Conservation (phyloP, 2,113 vertebrate species). For the Potamarius usumacintae region DNA sequence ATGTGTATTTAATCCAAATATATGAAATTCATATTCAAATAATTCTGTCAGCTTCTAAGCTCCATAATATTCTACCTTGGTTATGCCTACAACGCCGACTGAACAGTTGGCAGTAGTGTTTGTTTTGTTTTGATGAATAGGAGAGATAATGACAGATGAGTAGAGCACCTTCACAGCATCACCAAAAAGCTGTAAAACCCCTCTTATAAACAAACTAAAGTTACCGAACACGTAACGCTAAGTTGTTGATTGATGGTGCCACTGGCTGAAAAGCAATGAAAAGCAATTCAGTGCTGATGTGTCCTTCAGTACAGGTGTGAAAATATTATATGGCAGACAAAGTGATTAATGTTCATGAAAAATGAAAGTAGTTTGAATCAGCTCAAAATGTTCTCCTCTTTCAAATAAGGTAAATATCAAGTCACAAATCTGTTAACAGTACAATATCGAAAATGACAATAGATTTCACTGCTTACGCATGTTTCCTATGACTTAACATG, state of each 20-base stretch:
- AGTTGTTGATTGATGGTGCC: conserved; percentile 4
- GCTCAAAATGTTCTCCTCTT: background rate
- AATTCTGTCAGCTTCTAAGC: background rate
- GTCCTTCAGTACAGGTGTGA: conserved; percentile 4
- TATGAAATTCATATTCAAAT: background rate
- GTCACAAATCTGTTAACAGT: background rate
- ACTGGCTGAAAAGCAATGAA: background rate
- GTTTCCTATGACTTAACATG: background rate
- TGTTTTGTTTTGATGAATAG: conserved; percentile 26
- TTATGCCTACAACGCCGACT: background rate
- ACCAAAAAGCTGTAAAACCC: conserved; percentile 11
- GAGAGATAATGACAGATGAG: conserved; percentile 23
- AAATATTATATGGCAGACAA: background rate
- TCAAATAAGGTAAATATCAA: background rate
- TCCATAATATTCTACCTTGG: background rate
- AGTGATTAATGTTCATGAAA: background rate
- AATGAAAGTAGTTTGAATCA: background rate
- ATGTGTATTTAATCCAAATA: background rate
- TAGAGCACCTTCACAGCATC: background rate
- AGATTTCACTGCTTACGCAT: background rate
- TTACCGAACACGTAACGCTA: background rate
- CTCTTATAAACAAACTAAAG: conserved; percentile 20
- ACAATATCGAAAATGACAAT: background rate
- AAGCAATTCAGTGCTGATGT: background rate
- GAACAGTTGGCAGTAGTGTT: conserved; percentile 34